Base-by-base conservation (phyloP, 2,113 vertebrate genomes). In the Sander lucioperca region DNA sequence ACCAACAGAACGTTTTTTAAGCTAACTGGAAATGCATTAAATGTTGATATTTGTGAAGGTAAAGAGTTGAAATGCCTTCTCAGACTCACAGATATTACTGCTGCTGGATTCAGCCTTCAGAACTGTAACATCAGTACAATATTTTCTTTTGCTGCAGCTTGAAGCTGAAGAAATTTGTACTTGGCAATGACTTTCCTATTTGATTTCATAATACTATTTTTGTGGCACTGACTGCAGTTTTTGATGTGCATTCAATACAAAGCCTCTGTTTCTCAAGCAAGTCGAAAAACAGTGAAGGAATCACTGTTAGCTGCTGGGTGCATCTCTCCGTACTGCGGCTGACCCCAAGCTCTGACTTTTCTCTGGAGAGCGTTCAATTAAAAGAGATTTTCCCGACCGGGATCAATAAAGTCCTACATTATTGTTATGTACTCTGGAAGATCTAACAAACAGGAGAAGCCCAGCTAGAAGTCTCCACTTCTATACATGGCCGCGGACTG, bases 401-500 rank as follows among this genome's bases (percentile, higher is more conserved):
- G 74, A 85, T 85, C 51, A 54, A 75, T 75, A 69, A 51, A 80
- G 36, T 72, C 50, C 64, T 54, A 45, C 64, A 76, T 80, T 71
- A 54, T 77, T 69, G 65, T 72, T 73, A 56, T 63, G 39, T 71
- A 23, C 82, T 76, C 50, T 65, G 16, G 43, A 83, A 67, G 81
- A 74, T 74, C 48, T 77, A 59, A 70, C 68, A 74, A 67, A 50
- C 71, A 50, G 51, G 47, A 63, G 58, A 4, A 74, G 21, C 27
- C 10, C 8, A 54, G 64, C 56, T 50, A 61, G 71, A 82, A 74
- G 53, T 67, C 64, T 80, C 72, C 76, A 25, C 79, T 74, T 81
- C 86, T 87, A 21, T 80, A 71, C 70, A 79, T 56, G 87, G 75
- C 79, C 39, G 74, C 16, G 33, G 75, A 75, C 75, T 83, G 58